phyloP scores from a whole-genome alignment of 37 sponge, comb jelly and placozoan genomes.

The Chondrilla cf. caribensis region DNA sequence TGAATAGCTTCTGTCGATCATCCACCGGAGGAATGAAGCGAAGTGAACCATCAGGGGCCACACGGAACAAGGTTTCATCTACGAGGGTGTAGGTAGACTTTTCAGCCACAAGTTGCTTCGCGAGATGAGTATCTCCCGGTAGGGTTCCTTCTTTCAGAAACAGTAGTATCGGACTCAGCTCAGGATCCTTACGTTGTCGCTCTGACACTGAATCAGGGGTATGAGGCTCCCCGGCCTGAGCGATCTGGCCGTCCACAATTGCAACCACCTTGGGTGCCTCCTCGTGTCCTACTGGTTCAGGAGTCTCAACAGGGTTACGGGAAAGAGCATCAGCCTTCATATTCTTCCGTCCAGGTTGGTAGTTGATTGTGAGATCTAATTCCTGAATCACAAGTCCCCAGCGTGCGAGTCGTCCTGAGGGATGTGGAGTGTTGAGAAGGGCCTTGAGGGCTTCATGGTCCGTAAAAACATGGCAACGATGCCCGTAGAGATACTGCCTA shows the following conservation, averaged over 20 bases:
- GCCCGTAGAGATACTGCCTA: slow-evolving; percentile 31
- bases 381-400: slow-evolving; percentile 35
- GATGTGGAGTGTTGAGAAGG: slow-evolving; percentile 30
- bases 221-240: not conserved
- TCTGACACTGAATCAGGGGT: not conserved
- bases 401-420: slow-evolving; percentile 28
- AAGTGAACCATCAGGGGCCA: slow-evolving; percentile 1
- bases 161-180: not conserved
- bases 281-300: slow-evolving; percentile 28
- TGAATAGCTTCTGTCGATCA: not conserved
- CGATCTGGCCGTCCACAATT: not conserved
- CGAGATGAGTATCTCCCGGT: slow-evolving; percentile 12
- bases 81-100: not conserved
- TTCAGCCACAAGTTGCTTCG: not conserved
- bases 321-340: slow-evolving; percentile 7
- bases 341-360: slow-evolving; percentile 18
- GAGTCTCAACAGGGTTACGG: not conserved
- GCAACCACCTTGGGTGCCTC: not conserved
- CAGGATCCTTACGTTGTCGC: slow-evolving; percentile 23
- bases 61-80: slow-evolving; percentile 27
- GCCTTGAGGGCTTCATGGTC: slow-evolving; percentile 34
- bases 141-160: slow-evolving; percentile 5
- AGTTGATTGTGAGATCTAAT: slow-evolving; percentile 25
- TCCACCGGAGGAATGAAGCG: slow-evolving; percentile 1
- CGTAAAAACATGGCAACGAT: slow-evolving; percentile 7